These are phyloP conservation scores for Cremastinae sp. DNA, from an alignment of 2,888 invertebrate genomes.

Conservation along the genomic window DNA sequence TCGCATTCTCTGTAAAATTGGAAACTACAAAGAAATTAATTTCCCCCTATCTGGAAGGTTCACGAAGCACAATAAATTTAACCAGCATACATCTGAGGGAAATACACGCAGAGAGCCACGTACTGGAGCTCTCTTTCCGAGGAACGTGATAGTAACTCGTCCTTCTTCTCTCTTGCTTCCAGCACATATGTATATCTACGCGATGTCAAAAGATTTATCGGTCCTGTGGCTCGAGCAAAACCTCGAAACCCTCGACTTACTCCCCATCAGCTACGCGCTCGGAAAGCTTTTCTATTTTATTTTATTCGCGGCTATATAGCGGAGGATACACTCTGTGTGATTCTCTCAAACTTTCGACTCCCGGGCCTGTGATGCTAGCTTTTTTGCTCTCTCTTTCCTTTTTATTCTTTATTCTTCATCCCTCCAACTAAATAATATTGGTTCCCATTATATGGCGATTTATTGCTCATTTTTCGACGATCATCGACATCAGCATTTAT, in stretches of 20 bases:
- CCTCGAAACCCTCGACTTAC: constrained; percentile 26
- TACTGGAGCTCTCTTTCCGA: constrained; percentile 14
- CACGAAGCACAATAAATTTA: constrained; percentile 56
- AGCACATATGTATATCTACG: no score
- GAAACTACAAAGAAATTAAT: constrained; percentile 59
- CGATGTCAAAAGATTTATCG: constrained; percentile 46
- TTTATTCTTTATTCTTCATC: not conserved
- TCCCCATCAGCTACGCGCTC: constrained; percentile 13
- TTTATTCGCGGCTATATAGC: not conserved
- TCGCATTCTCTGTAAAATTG: constrained; percentile 56
- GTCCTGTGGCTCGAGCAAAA: constrained; percentile 43
- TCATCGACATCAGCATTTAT: no score
- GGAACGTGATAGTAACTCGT: constrained; percentile 20
- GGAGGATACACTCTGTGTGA: not conserved
- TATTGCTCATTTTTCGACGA: no score
- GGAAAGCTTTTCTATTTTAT: constrained; percentile 6
- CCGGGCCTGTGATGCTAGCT: not conserved
- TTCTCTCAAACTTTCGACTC: constrained; percentile 12
- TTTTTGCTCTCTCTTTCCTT: not conserved
- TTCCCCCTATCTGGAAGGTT: constrained; percentile 56
- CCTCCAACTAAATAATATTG: no score
- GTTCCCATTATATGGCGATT: no score
- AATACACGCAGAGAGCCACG: constrained; percentile 13
- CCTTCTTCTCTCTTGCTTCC: constrained; percentile 12
- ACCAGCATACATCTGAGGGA: constrained; percentile 38